Base-by-base conservation (phyloP, 1,140 invertebrate species). In the Dryas iulia region DNA sequence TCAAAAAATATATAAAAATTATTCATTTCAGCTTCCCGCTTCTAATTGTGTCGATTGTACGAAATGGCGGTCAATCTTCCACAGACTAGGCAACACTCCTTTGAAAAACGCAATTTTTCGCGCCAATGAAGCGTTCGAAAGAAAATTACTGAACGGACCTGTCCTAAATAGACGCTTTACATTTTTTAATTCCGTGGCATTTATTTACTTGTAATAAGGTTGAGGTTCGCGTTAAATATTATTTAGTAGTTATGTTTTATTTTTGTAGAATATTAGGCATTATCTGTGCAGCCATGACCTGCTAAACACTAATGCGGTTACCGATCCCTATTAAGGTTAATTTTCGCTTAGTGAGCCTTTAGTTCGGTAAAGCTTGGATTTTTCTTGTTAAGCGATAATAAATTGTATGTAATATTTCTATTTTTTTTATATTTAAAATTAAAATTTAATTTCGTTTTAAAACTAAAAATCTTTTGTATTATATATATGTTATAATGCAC, bases 31-130 rank as follows among this genome's bases (percentile, higher is more conserved):
- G n/a, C 21, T 25, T 18, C n/a, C 21, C 33, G 28, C n/a, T 47
- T 14, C 31, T 53, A 28, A 30, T 53, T 35, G 30, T 47, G 39
- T 39, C 30, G 23, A 64, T 57, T 67, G 57, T 60, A 28, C 28
- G 56, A 54, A 77, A 69, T 71, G 52, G 66, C 67, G 69, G 67
- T 68, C 71, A 80, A 69, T 76, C 76, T 79, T 82, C 76, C 67
- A 74, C 66, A 70, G 71, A 57, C 67, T 77, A 69, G 70, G 64
- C 70, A 78, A 67, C 59, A 60, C 66, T 86, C 82, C 77, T 86
- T 87, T 86, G 77, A 81, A 87, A 85, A 85, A 86, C 79, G 76
- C 82, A 88, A 84, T 88, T 90, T 88, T 83, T 88, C 87, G 82
- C 83, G 73, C 75, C 87, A 88, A 77, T 74, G 83, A 77, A 90